Conservation (phyloP, 37 sponge, comb jelly and placozoan genomes). For the Geodia barretti region DNA sequence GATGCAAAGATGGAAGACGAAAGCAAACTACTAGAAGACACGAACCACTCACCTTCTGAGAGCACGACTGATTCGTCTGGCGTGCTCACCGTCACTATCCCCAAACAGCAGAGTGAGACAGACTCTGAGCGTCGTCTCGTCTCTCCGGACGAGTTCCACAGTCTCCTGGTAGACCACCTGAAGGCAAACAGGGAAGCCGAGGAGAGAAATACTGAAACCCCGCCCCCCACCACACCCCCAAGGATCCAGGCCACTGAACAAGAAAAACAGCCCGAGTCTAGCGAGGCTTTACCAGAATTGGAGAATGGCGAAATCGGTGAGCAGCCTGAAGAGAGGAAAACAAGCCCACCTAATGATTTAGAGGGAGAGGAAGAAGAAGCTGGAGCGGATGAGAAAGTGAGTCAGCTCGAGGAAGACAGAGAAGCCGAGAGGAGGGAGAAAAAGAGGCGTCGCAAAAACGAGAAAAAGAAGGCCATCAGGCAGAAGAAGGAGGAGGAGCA, state of each 20-base stretch:
- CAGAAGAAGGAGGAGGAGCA: not conserved
- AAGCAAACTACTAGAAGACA: not conserved
- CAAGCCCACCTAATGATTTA: not conserved
- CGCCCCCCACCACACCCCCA: not conserved
- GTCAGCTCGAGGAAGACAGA: not conserved
- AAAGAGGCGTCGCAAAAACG: not conserved
- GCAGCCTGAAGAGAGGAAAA: too few species aligned
- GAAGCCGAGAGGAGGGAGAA: not conserved
- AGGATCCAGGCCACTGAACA: not conserved
- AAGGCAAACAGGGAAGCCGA: not conserved
- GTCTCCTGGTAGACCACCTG: not conserved
- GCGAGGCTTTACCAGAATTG: not conserved
- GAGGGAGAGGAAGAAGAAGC: not conserved
- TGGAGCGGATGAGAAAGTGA: not conserved
- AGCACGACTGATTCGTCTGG: not conserved
- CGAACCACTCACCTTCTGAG: not conserved
- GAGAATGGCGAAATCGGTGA: too few species aligned
- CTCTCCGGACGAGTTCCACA: slow-evolving; percentile 4
- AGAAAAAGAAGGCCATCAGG: not conserved
- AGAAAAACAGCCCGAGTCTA: not conserved
- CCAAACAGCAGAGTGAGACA: not conserved
- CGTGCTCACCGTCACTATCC: not conserved
- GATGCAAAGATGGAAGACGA: not conserved
- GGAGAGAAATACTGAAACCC: not conserved
- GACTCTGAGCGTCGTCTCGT: not conserved